Conservation (phyloP, 1,140 invertebrate species). For the Oryzaephilus surinamensis region DNA sequence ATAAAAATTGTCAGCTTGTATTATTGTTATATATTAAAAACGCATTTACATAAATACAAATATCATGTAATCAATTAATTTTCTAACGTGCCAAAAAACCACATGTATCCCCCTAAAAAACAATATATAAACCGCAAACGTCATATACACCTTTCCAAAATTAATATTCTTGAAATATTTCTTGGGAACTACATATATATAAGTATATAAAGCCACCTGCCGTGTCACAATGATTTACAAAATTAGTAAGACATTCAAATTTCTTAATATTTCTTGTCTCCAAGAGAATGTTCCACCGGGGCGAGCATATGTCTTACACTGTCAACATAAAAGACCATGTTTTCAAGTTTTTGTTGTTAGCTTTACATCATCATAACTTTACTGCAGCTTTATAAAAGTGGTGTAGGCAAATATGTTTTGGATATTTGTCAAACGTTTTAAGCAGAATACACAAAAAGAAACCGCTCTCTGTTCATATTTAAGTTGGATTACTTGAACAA, state of each 20-base stretch:
- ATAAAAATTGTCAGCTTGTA: no score
- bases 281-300: conserved; percentile 7
- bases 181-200: no score
- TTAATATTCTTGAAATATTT: conserved; percentile 7
- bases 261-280: conserved; percentile 13
- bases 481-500: background rate
- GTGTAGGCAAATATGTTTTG: conserved; percentile 22
- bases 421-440: conserved; percentile 23
- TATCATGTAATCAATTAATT: no score
- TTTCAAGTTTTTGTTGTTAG: conserved; percentile 5
- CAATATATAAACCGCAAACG: no score
- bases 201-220: conserved; percentile 11
- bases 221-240: conserved; percentile 5
- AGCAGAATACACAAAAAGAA: conserved; percentile 17
- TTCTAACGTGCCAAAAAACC: no score
- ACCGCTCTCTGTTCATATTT: conserved; percentile 11
- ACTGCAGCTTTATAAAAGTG: conserved; percentile 2
- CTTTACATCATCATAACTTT: background rate
- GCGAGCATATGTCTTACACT: conserved; percentile 8
- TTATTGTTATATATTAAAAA: no score
- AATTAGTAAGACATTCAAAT: conserved; percentile 11
- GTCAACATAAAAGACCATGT: conserved; percentile 7
- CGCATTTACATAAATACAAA: no score
- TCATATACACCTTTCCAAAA: conserved; percentile 8
- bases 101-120: no score